Percentiles rank a stretch among this genome's conserved stretches.
Conservation (phyloP, 2,888 invertebrate species). For the Melikaiella ostensackeni region DNA sequence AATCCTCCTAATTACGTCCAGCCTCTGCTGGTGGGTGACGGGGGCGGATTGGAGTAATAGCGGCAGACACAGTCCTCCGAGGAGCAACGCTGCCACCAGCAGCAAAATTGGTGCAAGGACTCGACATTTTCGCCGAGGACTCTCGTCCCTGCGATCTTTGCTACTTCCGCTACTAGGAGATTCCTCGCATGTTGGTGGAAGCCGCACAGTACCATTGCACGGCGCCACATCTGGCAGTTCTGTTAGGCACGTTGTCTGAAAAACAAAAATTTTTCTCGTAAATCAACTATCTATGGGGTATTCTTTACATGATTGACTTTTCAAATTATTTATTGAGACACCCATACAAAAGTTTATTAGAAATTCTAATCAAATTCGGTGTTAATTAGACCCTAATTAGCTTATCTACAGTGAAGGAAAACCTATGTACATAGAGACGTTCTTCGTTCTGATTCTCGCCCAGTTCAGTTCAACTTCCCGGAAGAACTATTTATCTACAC, state of each 20-base stretch:
- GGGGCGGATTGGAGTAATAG: constrained; percentile 75
- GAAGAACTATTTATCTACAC: no score
- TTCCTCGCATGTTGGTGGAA: constrained; percentile 74
- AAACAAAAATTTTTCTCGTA: constrained; percentile 42
- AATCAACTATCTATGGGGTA: no score
- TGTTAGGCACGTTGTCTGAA: constrained; percentile 78
- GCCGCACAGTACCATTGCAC: constrained; percentile 74
- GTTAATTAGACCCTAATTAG: no score
- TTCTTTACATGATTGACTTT: no score
- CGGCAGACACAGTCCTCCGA: constrained; percentile 76
- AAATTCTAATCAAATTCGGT: no score
- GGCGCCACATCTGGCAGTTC: constrained; percentile 77
- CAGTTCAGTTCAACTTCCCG: no score
- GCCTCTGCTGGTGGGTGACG: constrained; percentile 81
- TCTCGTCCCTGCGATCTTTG: constrained; percentile 71
- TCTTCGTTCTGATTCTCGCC: no score
- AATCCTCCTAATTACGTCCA: constrained; percentile 83
- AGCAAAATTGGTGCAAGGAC: constrained; percentile 73
- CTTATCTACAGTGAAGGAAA: no score
- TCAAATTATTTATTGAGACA: no score
- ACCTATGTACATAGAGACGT: no score
- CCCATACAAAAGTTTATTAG: no score
- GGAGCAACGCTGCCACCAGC: constrained; percentile 70
- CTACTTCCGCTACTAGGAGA: constrained; percentile 76
- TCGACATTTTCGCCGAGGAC: constrained; percentile 72